These are phyloP conservation scores for Diadophis punctatus DNA, from an alignment of 2,113 vertebrate genomes.

Conservation along the genomic window DNA sequence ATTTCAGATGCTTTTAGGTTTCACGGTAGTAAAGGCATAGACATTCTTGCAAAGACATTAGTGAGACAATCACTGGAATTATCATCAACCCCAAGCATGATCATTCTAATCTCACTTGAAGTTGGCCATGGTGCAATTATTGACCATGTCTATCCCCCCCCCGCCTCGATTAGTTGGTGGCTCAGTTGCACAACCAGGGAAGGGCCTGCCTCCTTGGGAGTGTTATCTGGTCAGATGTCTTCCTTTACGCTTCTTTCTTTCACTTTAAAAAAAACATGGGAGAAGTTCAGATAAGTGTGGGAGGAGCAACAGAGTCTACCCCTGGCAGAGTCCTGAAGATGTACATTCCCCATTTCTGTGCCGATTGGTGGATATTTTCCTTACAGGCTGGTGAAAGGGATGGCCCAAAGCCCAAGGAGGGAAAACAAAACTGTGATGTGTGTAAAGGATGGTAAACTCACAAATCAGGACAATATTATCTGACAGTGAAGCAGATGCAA, in stretches of 20 bases:
- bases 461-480: neutral
- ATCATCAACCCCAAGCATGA: neutral
- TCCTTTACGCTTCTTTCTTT: neutral
- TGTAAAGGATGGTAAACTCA: neutral
- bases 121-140: neutral
- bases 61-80: neutral
- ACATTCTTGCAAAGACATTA: neutral
- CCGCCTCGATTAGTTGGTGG: neutral
- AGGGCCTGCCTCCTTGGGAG: neutral
- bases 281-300: neutral
- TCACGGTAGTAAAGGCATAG: neutral
- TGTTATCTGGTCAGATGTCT: neutral
- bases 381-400: neutral
- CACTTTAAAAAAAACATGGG: neutral
- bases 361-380: neutral
- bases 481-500: neutral
- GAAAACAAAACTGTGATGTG: neutral
- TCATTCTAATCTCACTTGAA: neutral
- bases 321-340: neutral
- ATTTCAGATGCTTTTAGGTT: neutral
- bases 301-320: neutral
- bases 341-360: neutral
- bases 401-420: neutral
- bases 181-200: neutral
- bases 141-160: neutral